Base-by-base conservation (phyloP, 2,797 vertebrate genomes). In the Varecia variegata region DNA sequence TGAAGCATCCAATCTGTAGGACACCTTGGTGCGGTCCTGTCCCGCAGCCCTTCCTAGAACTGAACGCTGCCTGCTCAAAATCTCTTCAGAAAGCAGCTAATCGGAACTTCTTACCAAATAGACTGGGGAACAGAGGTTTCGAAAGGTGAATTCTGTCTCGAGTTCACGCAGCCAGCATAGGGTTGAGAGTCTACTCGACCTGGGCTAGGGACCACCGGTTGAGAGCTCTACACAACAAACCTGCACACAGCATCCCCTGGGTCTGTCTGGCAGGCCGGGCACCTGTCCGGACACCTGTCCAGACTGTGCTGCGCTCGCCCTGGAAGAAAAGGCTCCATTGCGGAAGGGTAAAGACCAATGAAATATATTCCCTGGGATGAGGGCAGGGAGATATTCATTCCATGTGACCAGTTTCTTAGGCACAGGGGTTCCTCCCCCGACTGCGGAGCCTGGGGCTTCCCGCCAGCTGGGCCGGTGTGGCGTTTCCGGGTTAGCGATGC, bases 1-100 rank as follows among this genome's bases (percentile, higher is more conserved):
- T 2, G 3, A 4, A 12, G 60, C 40, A 35, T 13, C 20, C 3
- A 1, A 0, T 1, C 4, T 38, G 5, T 4, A 47, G 70, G 67
- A 11, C 38, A 30, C 7, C 9, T 27, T 15, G 65, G 20, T 10
- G 45, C 25, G 0, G 0, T n/a, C 18, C 85, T 50, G 27, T 54
- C 54, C 79, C 35, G n/a, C 8, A 6, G 43, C n/a, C 32, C 45
- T 50, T 79, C 58, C 14, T 5, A 18, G 74, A 62, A 58, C 38
- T 2, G 7, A 65, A 25, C 43, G 43, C 38, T 11, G 8, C 25
- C 45, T 21, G 54, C 58, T 95, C 56, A 56, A 62, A 47, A 45
- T 32, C 74, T 80, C 54, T 35, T 77, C 62, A 68, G 62, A 52
- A 82, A 65, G 17, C 79, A 83, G 14, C 70, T 40, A 23, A 35